Evolutionary conservation across 2,888 invertebrate species (phyloP), one percentile per base, ranked within the genome.

Genomic region (Nasonovia ribisnigri): DNA sequence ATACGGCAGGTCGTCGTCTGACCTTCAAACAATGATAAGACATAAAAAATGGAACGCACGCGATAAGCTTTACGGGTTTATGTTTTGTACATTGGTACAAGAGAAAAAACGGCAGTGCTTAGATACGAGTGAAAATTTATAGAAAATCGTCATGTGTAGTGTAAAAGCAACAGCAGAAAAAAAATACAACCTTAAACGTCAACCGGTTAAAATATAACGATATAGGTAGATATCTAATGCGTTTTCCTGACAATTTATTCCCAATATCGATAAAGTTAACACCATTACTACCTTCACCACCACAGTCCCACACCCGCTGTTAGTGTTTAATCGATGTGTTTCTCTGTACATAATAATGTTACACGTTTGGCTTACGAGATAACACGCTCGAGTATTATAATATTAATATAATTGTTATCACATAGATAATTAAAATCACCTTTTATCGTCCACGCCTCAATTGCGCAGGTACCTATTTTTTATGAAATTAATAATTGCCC

Each of bases 381-480:
- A 84, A 67, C 67, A 36, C 67, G 1, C 6, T 36, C 36, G 67
- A 2, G n/a, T 67, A 29, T 67, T 67, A 67, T 67, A n/a, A 13
- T 67, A 67, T 67, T 67, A 67, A 16, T 16, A 51, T 51, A 16
- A 16, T 67, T 67, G n/a, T 67, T 36, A 67, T 67, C n/a, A 6
- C 16, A n/a, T n/a, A 16, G n/a, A 67, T 67, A 67, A 67, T 67
- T 67, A 67, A 67, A 67, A 36, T 20, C 67, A 5, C 20, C 20
- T 36, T 24, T 43, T 84, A 84, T 42, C 84, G 10, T 26, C 24
- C 4, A 0, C 84, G n/a, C 13, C 6, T 10, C 26, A 84, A 84
- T 84, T 84, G 84, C 84, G 84, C 42, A 84, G 84, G 42, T 84
- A 84, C 84, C 84, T 84, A 43, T 84, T 84, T 84, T 42, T 84